Percentiles rank a stretch among this genome's conserved stretches.
Conservation (phyloP, 2,888 invertebrate genomes). For the Tridacna crocea region DNA sequence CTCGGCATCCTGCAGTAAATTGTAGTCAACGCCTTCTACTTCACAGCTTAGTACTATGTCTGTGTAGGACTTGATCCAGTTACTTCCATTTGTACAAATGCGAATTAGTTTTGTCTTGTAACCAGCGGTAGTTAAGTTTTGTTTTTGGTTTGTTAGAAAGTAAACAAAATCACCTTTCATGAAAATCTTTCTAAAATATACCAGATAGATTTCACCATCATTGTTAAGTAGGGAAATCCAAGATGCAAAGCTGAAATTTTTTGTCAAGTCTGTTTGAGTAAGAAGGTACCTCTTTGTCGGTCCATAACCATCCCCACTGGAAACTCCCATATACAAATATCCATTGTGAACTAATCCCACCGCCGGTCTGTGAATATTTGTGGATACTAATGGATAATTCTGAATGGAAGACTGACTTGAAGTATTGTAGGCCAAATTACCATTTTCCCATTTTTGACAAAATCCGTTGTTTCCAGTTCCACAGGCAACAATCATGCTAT, state of each 20-base stretch:
- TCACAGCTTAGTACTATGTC: slow-evolving; percentile 23
- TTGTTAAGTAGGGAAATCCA: neutral
- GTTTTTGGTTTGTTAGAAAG: slow-evolving; percentile 29
- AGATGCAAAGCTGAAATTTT: neutral
- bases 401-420: neutral
- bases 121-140: neutral
- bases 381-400: neutral
- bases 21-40: neutral
- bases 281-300: neutral
- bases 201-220: neutral
- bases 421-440: neutral
- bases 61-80: neutral
- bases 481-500: slow-evolving; percentile 8
- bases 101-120: neutral
- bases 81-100: neutral
- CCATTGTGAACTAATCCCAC: neutral
- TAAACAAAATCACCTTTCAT: slow-evolving; percentile 6
- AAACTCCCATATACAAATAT: slow-evolving; percentile 23
- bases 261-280: neutral
- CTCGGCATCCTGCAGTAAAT: slow-evolving; percentile 14
- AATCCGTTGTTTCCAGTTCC: slow-evolving; percentile 23
- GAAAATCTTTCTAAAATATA: slow-evolving; percentile 19
- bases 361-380: slow-evolving; percentile 14
- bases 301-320: neutral
- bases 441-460: slow-evolving; percentile 10